Evolutionary conservation across 2,113 vertebrate species (phyloP).

Genomic region (Hyaena hyaena): DNA sequence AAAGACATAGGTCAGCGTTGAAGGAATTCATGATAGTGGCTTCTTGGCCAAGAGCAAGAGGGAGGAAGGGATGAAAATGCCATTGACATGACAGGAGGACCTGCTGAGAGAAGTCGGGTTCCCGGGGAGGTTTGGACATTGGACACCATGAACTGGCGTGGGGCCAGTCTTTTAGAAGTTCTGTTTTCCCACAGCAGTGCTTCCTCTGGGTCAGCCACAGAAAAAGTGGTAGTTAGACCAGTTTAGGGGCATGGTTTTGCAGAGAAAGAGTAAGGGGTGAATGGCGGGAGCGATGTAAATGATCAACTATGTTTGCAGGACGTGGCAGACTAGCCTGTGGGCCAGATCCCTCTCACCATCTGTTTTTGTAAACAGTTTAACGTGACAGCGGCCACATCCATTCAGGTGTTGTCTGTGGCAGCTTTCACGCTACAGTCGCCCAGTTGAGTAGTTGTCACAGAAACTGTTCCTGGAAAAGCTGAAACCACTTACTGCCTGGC

Average conservation of each 20-base stretch:
- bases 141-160: neutral
- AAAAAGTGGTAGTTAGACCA: neutral
- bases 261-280: neutral
- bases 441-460: neutral
- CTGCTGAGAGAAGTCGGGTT: neutral
- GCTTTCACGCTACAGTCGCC: neutral
- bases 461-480: neutral
- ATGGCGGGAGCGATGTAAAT: neutral
- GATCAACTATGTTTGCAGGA: fast-evolving
- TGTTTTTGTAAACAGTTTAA: neutral
- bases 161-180: neutral
- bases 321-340: neutral
- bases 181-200: neutral
- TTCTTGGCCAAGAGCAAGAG: neutral
- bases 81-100: neutral
- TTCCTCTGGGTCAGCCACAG: neutral
- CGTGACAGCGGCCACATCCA: neutral
- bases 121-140: neutral
- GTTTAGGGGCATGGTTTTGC: neutral
- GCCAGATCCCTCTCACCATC: neutral
- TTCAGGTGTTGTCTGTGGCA: neutral
- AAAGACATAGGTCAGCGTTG: neutral
- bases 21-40: neutral
- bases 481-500: neutral
- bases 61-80: neutral